These are phyloP conservation scores for Drosophila buzzatii DNA, from an alignment of 2,888 invertebrate species.

Conservation along the genomic window DNA sequence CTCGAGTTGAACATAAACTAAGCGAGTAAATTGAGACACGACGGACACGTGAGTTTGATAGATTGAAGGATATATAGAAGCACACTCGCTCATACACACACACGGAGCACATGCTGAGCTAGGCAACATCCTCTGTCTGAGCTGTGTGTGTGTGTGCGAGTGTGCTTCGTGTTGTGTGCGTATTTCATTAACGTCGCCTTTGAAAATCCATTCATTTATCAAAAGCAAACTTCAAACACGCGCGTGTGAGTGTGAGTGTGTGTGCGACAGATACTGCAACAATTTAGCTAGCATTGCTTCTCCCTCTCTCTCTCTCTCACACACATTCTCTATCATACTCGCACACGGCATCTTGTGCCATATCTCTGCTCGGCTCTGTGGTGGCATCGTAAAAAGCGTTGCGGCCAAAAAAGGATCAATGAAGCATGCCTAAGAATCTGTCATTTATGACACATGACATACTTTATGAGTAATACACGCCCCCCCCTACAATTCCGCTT, in stretches of 20 bases:
- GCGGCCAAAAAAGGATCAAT: conserved; percentile 74
- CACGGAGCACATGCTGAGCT: conserved; percentile 29
- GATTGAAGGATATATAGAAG: conserved; percentile 70
- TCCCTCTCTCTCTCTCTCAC: neutral
- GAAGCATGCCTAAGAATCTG: conserved; percentile 81
- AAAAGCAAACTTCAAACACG: conserved; percentile 78
- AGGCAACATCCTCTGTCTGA: conserved; percentile 22
- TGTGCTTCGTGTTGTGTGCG: conserved; percentile 60
- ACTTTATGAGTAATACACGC: conserved; percentile 62
- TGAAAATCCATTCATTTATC: conserved; percentile 79
- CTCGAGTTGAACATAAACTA: conserved; percentile 69
- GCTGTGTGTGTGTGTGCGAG: conserved; percentile 19
- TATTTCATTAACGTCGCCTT: conserved; percentile 78
- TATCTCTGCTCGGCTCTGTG: conserved; percentile 2
- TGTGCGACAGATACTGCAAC: conserved; percentile 67
- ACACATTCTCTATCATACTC: neutral
- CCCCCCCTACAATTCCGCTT: neutral
- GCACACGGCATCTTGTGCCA: neutral
- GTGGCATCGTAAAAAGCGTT: conserved; percentile 61
- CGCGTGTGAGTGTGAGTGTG: conserved; percentile 31
- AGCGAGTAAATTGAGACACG: conserved; percentile 79
- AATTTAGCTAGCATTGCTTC: conserved; percentile 50
- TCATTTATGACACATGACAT: conserved; percentile 82
- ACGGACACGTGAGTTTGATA: conserved; percentile 79
- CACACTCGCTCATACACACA: neutral